These are phyloP conservation scores for Mesaphorura yosii DNA, from an alignment of 1,140 invertebrate species.

Conservation along the genomic window DNA sequence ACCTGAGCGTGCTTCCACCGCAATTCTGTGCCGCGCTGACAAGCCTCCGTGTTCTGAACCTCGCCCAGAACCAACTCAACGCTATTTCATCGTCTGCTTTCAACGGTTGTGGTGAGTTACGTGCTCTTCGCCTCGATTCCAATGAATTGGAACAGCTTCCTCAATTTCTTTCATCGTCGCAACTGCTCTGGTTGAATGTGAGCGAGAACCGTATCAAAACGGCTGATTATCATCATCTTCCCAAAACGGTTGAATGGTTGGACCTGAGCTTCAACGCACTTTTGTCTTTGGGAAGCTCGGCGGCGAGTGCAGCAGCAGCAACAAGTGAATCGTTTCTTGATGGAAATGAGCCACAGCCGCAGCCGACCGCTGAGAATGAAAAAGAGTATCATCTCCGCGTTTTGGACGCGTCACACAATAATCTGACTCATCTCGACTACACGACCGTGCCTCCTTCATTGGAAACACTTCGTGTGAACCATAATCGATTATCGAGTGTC, in stretches of 20 bases:
- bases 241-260: constrained; percentile 72
- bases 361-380: constrained; percentile 44
- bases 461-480: constrained; percentile 65
- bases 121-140: constrained; percentile 73
- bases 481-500: constrained; percentile 74
- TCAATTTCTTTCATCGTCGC: constrained; percentile 64
- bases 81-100: constrained; percentile 70
- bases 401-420: constrained; percentile 74
- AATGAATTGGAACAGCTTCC: constrained; percentile 72
- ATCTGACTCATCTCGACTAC: constrained; percentile 63
- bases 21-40: constrained; percentile 70
- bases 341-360: constrained; percentile 5
- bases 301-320: constrained; percentile 43
- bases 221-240: constrained; percentile 86
- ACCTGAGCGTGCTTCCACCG: constrained; percentile 67
- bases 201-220: constrained; percentile 76
- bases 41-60: constrained; percentile 70
- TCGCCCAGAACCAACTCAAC: constrained; percentile 71
- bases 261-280: constrained; percentile 82
- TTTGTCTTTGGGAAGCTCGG: constrained; percentile 56
- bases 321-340: background rate
- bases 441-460: constrained; percentile 62
- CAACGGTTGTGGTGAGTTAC: constrained; percentile 65
- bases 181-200: constrained; percentile 80
- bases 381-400: constrained; percentile 36